These are phyloP conservation scores for Seira ritae DNA, from an alignment of 2,888 invertebrate species.

Conservation along the genomic window DNA sequence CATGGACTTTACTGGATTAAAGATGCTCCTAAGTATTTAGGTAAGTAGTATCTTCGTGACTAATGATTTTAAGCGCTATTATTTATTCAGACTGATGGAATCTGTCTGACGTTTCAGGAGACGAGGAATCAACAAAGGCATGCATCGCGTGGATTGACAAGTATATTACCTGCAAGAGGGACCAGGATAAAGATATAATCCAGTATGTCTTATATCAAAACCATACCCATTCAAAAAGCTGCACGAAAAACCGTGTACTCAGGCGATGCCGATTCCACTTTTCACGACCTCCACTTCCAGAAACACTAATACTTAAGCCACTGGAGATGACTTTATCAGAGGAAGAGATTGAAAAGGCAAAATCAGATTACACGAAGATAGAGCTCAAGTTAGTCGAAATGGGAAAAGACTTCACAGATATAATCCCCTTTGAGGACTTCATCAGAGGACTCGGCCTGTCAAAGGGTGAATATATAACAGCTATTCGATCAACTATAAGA, in stretches of 20 bases:
- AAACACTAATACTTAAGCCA: constrained; percentile 28
- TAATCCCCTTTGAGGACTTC: constrained; percentile 51
- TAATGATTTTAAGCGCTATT: background rate
- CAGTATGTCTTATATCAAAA: constrained; percentile 40
- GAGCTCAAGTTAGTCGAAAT: background rate
- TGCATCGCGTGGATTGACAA: constrained; percentile 50
- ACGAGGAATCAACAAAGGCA: background rate
- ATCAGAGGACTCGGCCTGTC: constrained; percentile 25
- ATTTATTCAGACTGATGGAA: no score
- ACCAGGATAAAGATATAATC: background rate
- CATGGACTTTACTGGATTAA: constrained; percentile 46
- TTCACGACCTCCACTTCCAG: constrained; percentile 45
- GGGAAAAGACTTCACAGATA: background rate
- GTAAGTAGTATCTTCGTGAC: background rate
- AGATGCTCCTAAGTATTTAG: constrained; percentile 24
- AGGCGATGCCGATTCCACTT: constrained; percentile 50
- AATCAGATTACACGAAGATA: background rate
- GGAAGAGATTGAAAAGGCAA: background rate
- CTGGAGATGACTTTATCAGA: background rate
- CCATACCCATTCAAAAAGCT: no score
- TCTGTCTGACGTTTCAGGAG: background rate
- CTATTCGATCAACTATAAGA: constrained; percentile 61
- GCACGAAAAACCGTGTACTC: no score
- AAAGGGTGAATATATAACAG: constrained; percentile 54
- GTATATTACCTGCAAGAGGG: constrained; percentile 47